phyloP scores from a whole-genome alignment of 2,797 vertebrate genomes.

The Mormyrus hasselquistii region DNA sequence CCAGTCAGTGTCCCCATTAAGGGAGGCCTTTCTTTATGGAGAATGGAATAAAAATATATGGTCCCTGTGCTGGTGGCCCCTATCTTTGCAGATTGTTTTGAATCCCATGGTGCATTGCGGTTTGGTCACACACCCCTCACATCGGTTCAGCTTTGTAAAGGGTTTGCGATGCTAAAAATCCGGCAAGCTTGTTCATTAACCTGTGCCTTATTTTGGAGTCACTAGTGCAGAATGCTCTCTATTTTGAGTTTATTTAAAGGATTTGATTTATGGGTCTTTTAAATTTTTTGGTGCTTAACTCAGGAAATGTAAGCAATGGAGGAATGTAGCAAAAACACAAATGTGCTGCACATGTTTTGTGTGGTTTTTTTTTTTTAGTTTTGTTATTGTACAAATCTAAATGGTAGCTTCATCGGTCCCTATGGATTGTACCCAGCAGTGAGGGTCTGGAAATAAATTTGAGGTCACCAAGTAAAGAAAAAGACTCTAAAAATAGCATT shows the following conservation, averaged over 20 bases:
- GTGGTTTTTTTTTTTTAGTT: background rate
- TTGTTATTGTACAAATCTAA: background rate
- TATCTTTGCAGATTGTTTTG: background rate
- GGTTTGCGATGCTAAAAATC: background rate
- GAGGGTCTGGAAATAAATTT: background rate
- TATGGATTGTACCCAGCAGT: background rate
- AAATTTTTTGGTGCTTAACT: background rate
- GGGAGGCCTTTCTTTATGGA: background rate
- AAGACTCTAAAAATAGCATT: slow-evolving; percentile 2
- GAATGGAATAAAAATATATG: background rate
- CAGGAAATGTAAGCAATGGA: background rate
- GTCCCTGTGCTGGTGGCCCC: background rate
- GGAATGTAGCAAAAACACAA: background rate
- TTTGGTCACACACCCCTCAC: background rate
- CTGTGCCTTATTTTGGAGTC: background rate
- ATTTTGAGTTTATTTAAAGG: background rate
- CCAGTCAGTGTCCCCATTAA: background rate
- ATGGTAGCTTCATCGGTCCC: background rate
- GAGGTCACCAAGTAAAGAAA: background rate
- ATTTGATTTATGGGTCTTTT: background rate
- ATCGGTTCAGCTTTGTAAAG: background rate
- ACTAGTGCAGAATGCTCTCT: background rate
- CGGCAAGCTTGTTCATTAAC: background rate
- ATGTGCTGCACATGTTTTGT: background rate
- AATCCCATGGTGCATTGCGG: background rate